Conservation (phyloP, 2,888 invertebrate species). For the Calephelis perditalis region DNA sequence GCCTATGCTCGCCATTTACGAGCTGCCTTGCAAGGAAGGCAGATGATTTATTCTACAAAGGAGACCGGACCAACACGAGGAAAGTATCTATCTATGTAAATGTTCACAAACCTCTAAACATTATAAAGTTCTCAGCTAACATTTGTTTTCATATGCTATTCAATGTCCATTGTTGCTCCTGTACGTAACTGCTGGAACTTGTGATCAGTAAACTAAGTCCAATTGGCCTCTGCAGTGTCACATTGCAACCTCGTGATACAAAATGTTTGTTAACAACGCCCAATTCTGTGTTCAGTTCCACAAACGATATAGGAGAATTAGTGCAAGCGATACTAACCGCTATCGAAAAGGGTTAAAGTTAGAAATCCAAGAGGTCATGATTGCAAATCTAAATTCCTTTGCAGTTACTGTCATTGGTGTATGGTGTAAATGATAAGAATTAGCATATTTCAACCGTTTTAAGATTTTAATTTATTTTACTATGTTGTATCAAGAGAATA, state of each 20-base stretch:
- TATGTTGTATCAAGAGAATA: too few species aligned
- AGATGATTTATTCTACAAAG: too few species aligned
- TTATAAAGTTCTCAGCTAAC: too few species aligned
- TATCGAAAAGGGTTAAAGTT: neutral
- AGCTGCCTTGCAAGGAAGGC: too few species aligned
- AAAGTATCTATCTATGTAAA: too few species aligned
- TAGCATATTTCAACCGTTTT: neutral
- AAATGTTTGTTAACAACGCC: slow-evolving; percentile 27
- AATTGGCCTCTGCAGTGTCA: slow-evolving; percentile 23
- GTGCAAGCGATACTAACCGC: neutral
- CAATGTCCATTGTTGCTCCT: neutral
- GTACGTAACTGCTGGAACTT: slow-evolving; percentile 12
- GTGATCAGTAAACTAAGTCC: slow-evolving; percentile 13
- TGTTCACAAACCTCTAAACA: too few species aligned
- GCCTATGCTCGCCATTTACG: too few species aligned
- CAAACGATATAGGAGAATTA: slow-evolving; percentile 4
- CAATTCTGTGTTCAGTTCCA: slow-evolving; percentile 8
- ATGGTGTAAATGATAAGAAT: neutral
- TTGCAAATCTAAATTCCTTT: slow-evolving; percentile 4
- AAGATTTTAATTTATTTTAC: too few species aligned
- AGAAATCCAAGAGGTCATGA: neutral
- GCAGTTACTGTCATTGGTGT: neutral
- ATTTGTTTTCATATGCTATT: too few species aligned
- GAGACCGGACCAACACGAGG: too few species aligned
- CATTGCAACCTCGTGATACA: slow-evolving; percentile 17